Percentiles rank a stretch among this genome's conserved stretches.
Conservation (phyloP, 2,888 invertebrate species). For the Ditula angustiorana region DNA sequence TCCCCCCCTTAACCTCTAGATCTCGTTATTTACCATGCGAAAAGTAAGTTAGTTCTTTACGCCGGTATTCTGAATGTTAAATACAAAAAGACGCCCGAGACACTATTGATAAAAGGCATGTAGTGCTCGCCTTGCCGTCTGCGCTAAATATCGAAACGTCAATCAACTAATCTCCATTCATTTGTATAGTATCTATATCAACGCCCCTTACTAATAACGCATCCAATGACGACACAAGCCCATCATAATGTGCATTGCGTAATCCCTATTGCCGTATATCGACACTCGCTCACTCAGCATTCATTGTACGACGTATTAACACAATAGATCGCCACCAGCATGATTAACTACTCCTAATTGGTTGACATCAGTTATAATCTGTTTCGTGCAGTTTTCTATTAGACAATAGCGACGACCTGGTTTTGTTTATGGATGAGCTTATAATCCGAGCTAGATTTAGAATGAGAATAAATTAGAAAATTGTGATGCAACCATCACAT, state of each 20-base stretch:
- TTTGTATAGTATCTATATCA: not conserved
- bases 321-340: conserved; percentile 45
- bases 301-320: conserved; percentile 52
- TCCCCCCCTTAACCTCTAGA: too few species aligned
- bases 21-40: too few species aligned
- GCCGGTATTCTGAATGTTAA: too few species aligned
- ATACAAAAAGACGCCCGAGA: too few species aligned
- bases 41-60: too few species aligned
- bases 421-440: not conserved
- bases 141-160: not conserved
- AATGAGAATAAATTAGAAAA: conserved; percentile 12
- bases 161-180: not conserved
- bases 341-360: conserved; percentile 51
- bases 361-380: not conserved
- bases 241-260: conserved; percentile 58
- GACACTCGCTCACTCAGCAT: conserved; percentile 64
- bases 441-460: not conserved
- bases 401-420: conserved; percentile 1
- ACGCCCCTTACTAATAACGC: not conserved
- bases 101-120: too few species aligned
- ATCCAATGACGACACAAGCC: conserved; percentile 43
- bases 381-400: not conserved
- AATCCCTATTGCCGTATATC: conserved; percentile 51
- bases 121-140: too few species aligned
- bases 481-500: not conserved